Evolutionary conservation across 1,140 invertebrate species (phyloP), one percentile per base, ranked within the genome.

Genomic region (Tyrophagus putrescentiae): DNA sequence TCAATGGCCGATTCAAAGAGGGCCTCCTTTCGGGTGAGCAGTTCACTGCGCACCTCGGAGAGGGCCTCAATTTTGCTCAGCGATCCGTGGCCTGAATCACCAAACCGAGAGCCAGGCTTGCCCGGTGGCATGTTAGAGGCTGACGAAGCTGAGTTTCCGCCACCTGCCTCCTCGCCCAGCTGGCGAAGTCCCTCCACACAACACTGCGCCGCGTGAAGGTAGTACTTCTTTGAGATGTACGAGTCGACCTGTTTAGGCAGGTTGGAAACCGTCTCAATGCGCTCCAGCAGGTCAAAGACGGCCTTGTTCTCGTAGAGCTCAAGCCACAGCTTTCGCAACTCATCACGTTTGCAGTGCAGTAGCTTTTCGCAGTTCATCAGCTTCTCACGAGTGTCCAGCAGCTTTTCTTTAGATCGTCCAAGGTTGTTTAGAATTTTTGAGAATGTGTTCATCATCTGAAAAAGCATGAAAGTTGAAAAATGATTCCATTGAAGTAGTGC

Each of bases 251-350:
- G 80, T 41, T 82, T 79, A 58, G 86, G 84, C 34, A 89, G 83
- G 69, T 85, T 81, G 62, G 80, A 80, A 42, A 89, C 76, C 65
- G 83, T 79, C 67, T 88, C 85, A 58, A 94, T 87, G 74, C 93
- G 84, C 66, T 88, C 85, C 31, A 94, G 73, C 70, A 94, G 79
- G 62, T 84, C 77, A 21, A 94, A 71, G 62, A 89, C 84, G 70
- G 92, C 83, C 69, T 91, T 89, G 67, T 95, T 89, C 70, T 95
- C 87, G 18, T 94, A 79, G 4, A 87, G 87, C 73, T 95, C 90
- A 1, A 85, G 75, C 87, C 90, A 95, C 53, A 95, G 76, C 67
- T 91, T 85, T 65, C 89, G 82, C 41, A 98, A 74, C 72, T 98
- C 93, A 67, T 95, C 91, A 48, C 91, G 77, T 62, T 88, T 81